These are phyloP conservation scores for Drosophila oshimai DNA, from an alignment of 1,140 invertebrate genomes.

Conservation along the genomic window DNA sequence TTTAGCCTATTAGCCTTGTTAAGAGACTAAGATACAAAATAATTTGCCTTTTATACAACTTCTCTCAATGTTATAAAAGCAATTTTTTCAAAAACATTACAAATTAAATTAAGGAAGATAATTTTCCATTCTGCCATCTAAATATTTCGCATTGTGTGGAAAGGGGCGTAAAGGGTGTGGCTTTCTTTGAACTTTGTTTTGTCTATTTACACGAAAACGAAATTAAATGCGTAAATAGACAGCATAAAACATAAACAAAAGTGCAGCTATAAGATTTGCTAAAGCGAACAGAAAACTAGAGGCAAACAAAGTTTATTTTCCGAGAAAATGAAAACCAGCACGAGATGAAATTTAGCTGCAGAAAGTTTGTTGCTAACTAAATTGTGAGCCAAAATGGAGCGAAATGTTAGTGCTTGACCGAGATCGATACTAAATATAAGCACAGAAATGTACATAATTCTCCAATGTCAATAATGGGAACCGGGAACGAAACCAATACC, in stretches of 20 bases:
- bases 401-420: background rate
- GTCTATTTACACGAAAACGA: slow-evolving; percentile 67
- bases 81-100: background rate
- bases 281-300: slow-evolving; percentile 12
- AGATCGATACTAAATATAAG: slow-evolving; percentile 48
- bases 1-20: too few species aligned
- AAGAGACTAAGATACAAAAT: too few species aligned
- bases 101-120: slow-evolving; percentile 9
- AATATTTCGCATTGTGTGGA: background rate
- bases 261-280: slow-evolving; percentile 42
- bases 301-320: slow-evolving; percentile 22
- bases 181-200: slow-evolving; percentile 41
- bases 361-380: slow-evolving; percentile 35
- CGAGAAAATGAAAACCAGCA: slow-evolving; percentile 5
- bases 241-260: slow-evolving; percentile 72
- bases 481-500: slow-evolving; percentile 3
- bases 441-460: slow-evolving; percentile 22
- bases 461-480: slow-evolving; percentile 56
- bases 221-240: slow-evolving; percentile 64
- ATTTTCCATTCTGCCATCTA: background rate
- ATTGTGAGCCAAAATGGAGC: background rate
- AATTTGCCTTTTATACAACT: too few species aligned
- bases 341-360: slow-evolving; percentile 15
- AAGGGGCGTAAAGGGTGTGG: background rate
- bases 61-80: too few species aligned